Conservation (phyloP, 2,888 invertebrate genomes). For the Actias luna region DNA sequence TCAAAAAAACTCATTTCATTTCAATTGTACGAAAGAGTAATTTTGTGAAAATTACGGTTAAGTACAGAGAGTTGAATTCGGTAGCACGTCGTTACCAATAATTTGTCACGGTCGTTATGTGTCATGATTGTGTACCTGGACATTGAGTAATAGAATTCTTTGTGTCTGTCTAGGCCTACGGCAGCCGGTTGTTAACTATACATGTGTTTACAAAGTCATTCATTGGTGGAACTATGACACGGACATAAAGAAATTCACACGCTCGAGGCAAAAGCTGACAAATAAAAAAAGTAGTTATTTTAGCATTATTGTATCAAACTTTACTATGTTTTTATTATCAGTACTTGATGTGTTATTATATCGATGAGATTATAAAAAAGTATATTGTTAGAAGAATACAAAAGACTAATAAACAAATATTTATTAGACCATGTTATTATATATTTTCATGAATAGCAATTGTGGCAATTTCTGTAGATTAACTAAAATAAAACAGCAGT, state of each 20-base stretch:
- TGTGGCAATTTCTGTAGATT: too few species aligned
- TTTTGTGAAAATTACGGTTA: conserved; percentile 11
- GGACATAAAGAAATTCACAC: conserved; percentile 63
- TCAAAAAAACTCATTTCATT: conserved; percentile 9
- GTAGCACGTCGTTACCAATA: conserved; percentile 15
- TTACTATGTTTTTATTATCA: too few species aligned
- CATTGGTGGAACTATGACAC: conserved; percentile 44
- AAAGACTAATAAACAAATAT: background rate
- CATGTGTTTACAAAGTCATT: conserved; percentile 43
- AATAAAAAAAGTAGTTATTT: background rate
- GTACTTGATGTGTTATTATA: too few species aligned
- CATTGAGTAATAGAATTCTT: conserved; percentile 47
- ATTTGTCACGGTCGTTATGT: conserved; percentile 50
- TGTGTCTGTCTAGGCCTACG: conserved; percentile 42
- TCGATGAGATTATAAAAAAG: too few species aligned
- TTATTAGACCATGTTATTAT: background rate
- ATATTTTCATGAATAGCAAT: too few species aligned
- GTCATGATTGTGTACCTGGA: conserved; percentile 40
- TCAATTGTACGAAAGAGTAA: conserved; percentile 8
- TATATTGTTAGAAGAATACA: background rate
- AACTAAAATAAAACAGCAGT: too few species aligned
- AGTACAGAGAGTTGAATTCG: background rate
- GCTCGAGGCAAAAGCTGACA: conserved; percentile 48
- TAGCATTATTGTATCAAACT: too few species aligned
- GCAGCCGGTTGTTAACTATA: conserved; percentile 34